Conservation (phyloP, 2,888 invertebrate genomes). For the Cantharis rustica region DNA sequence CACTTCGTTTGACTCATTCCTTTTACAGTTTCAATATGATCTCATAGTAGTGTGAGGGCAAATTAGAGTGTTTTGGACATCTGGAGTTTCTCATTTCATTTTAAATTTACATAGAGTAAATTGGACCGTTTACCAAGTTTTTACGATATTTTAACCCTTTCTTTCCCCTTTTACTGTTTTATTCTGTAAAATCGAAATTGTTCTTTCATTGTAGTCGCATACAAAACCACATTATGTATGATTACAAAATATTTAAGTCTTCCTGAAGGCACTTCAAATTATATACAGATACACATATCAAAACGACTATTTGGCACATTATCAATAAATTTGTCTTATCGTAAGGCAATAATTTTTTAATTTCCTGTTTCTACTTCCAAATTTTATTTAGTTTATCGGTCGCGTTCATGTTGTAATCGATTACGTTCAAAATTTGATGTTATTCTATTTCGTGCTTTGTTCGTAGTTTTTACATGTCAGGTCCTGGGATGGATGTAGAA, state of each 20-base stretch:
- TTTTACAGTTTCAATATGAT: not conserved
- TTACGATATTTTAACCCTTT: not conserved
- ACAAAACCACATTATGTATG: too few relatives aligned
- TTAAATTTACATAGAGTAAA: not conserved
- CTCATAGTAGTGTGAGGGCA: not conserved
- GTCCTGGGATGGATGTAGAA: not conserved
- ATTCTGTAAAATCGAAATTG: not conserved
- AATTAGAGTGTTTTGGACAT: not conserved
- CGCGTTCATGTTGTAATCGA: not conserved
- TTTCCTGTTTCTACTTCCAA: not conserved
- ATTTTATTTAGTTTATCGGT: not conserved
- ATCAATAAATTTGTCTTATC: not conserved
- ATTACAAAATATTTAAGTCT: too few relatives aligned
- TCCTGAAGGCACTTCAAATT: too few relatives aligned
- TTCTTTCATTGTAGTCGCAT: not conserved
- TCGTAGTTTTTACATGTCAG: not conserved
- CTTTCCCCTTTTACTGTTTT: not conserved
- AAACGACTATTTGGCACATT: not conserved
- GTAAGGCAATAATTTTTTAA: not conserved
- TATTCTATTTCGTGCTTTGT: not conserved
- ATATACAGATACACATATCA: not conserved
- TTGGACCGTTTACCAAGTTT: not conserved
- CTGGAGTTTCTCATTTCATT: not conserved
- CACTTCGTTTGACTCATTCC: not conserved
- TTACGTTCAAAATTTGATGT: not conserved